Base-by-base conservation (phyloP, 2,888 invertebrate species). In the Hypolimnas misippus region DNA sequence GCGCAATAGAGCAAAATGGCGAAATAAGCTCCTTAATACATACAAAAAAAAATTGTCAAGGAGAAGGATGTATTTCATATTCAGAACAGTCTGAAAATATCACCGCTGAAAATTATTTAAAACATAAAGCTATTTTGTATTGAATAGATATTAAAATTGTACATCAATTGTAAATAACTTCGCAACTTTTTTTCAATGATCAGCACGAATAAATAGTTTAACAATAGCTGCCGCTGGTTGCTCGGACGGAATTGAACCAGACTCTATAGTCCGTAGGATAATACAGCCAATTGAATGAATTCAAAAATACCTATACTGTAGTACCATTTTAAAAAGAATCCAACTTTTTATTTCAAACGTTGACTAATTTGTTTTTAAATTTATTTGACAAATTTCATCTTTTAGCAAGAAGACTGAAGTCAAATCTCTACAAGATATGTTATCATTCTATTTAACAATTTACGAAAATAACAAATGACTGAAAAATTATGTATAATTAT, bases 281-380 rank as follows among this genome's bases (percentile, higher is more conserved):
- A 75, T 72, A 69, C 70, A 71, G 64, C 66, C 73, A 74, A 74
- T 76, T 74, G 72, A 76, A 68, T 71, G 69, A 73, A 77, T 74
- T 73, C 73, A 69, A 73, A 73, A 76, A 65, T 57, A 53, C n/a
- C 19, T 38, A 46, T 21, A 16, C n/a, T 12, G 1, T 17, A 55
- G 25, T 17, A 31, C 12, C 14, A 44, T 17, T 57, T 19, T 49
- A n/a, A 25, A 10, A 42, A 50, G 16, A 19, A 25, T 29, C 29
- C 14, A 10, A 19, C 17, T 42, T 21, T 21, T 38, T 38, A 35
- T 59, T n/a, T 19, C 25, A 25, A 25, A 25, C 25, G 25, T 25
- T 25, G 25, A 25, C 25, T 25, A 25, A 5, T 25, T 25, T 2
- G 25, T 25, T 3, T 25, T 25, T 25, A 25, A 25, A 25, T 25